Percentiles rank a stretch among this genome's conserved stretches.
These are phyloP conservation scores for Nannospalax galili DNA, from an alignment of 2,113 vertebrate species.

Conservation along the genomic window DNA sequence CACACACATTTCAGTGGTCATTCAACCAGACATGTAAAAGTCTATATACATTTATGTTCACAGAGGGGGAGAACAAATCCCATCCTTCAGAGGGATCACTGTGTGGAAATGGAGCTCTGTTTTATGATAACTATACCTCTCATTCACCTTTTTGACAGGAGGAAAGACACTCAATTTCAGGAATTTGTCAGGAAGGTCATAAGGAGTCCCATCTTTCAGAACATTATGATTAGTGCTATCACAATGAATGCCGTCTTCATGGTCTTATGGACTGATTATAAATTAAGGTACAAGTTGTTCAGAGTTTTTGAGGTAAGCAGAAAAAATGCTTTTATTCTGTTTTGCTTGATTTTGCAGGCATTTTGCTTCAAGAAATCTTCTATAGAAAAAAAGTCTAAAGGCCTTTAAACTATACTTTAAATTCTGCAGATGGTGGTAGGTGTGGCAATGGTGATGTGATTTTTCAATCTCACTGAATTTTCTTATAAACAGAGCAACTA, in stretches of 20 bases:
- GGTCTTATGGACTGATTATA: constrained; percentile 62
- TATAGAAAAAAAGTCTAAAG: constrained; percentile 3
- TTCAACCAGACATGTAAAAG: not conserved
- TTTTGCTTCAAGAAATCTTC: constrained; percentile 49
- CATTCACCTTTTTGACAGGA: constrained; percentile 65
- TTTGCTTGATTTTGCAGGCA: not conserved
- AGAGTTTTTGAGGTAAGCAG: constrained; percentile 71
- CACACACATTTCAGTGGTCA: not conserved
- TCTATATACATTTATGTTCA: not conserved
- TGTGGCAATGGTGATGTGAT: not conserved
- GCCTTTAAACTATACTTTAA: constrained; percentile 4
- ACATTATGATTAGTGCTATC: constrained; percentile 65
- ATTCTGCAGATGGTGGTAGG: not conserved
- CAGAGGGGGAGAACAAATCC: not conserved
- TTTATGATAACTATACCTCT: constrained; percentile 9
- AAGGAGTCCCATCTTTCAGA: not conserved
- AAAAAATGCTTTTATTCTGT: not conserved
- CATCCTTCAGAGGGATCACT: not conserved
- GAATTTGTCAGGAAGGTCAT: constrained; percentile 63
- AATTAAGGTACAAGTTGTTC: not conserved
- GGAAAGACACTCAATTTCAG: constrained; percentile 50
- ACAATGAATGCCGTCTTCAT: constrained; percentile 19
- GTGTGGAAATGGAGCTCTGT: not conserved
- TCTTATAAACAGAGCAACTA: not conserved
- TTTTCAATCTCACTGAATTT: not conserved